These are phyloP conservation scores for Ifrita kowaldi DNA, from an alignment of 2,113 vertebrate genomes.

Conservation along the genomic window DNA sequence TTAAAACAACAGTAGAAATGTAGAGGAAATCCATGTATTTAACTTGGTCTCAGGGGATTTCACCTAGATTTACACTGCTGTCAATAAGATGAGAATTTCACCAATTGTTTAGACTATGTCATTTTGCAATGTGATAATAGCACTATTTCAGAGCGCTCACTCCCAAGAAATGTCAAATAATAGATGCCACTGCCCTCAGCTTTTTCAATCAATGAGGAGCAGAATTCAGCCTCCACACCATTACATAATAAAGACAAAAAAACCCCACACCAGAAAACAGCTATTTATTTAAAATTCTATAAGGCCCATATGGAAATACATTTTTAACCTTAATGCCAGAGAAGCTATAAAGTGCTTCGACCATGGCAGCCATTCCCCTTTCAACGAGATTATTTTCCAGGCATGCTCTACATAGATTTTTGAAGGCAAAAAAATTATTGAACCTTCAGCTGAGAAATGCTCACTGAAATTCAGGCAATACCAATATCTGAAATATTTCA, in stretches of 20 bases:
- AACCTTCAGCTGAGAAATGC: not conserved
- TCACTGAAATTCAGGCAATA: not conserved
- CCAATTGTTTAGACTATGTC: not conserved
- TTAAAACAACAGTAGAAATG: not conserved
- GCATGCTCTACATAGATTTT: not conserved
- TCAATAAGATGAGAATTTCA: not conserved
- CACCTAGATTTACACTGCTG: not conserved
- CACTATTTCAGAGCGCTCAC: not conserved
- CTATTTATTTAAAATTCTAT: not conserved
- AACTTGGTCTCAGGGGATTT: not conserved
- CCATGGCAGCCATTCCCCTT: not conserved
- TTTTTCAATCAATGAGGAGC: not conserved
- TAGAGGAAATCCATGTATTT: not conserved
- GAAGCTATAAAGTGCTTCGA: not conserved
- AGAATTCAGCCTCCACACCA: not conserved
- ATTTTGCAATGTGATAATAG: not conserved
- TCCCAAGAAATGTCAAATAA: not conserved
- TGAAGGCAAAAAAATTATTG: not conserved
- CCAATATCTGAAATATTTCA: not conserved
- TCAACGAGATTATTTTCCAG: not conserved
- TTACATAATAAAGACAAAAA: not conserved
- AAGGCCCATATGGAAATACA: not conserved
- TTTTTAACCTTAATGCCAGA: not conserved
- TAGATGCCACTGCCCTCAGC: not conserved
- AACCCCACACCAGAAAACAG: not conserved